These are phyloP conservation scores for Lasioglossum baleicum DNA, from an alignment of 1,140 invertebrate genomes.

Conservation along the genomic window DNA sequence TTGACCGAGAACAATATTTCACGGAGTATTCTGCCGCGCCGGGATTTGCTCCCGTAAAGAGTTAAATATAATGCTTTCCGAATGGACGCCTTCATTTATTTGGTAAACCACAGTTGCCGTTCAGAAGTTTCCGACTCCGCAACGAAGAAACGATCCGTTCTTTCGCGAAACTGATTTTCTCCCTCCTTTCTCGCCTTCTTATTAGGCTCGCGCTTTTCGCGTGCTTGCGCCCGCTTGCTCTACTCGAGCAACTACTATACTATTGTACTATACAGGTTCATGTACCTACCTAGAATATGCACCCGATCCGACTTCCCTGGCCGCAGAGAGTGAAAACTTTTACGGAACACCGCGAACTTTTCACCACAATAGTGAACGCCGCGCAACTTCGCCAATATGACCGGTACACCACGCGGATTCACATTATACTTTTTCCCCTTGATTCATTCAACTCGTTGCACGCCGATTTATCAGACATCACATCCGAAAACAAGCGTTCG, in stretches of 20 bases:
- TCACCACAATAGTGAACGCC: background rate
- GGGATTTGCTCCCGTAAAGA: background rate
- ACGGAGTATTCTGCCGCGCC: too few relatives aligned
- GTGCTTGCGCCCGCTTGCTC: constrained; percentile 4
- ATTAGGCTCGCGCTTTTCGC: constrained; percentile 51
- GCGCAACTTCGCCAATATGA: too few relatives aligned
- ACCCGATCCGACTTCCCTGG: background rate
- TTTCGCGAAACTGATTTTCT: background rate
- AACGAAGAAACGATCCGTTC: constrained; percentile 34
- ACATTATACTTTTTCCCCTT: too few relatives aligned
- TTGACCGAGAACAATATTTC: too few relatives aligned
- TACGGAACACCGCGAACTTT: constrained; percentile 1
- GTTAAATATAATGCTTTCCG: constrained; percentile 10
- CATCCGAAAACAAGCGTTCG: too few relatives aligned
- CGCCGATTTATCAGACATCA: too few relatives aligned
- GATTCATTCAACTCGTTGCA: too few relatives aligned
- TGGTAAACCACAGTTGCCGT: background rate
- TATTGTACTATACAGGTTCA: background rate
- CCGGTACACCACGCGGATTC: too few relatives aligned
- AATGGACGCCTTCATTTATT: background rate
- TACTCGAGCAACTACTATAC: too few relatives aligned
- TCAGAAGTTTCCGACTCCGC: background rate
- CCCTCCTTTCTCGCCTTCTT: constrained; percentile 25
- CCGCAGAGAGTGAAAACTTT: constrained; percentile 15
- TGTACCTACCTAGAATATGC: background rate